Evolutionary conservation across 2,888 invertebrate genomes (phyloP), one percentile per base, ranked within the genome.

Genomic region (Eupeodes latifasciatus): DNA sequence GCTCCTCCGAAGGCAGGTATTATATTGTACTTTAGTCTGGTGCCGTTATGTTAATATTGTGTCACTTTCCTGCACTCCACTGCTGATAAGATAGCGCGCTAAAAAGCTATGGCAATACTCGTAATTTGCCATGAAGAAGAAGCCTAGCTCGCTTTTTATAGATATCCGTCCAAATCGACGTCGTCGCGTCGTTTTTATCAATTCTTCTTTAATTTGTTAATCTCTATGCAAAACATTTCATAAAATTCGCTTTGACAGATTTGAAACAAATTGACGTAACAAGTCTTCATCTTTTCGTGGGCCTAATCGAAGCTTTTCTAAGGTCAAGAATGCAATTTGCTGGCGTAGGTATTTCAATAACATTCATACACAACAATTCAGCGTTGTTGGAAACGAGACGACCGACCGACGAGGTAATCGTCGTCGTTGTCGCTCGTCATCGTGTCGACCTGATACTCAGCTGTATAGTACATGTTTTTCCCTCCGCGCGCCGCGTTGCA

Each of bases 291-390:
- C 59, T 57, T 61, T 81, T 51, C 14, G 34, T 61, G 67, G 57
- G 67, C 19, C 51, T 47, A 64, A 67, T 67, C 74, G 62, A 62
- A 57, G 66, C 55, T 44, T 71, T 71, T 81, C 74, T 57, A 74
- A 88, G 88, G 88, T 88, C 88, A 88, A 81, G 81, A 88, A 77
- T 81, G 57, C 67, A n/a, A 69, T 47, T 67, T 44, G 77, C 51
- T 67, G 69, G 55, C 16, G 79, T 49, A 53, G 16, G 19, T 72
- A 57, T 57, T 57, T 9, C 27, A 34, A 44, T 0, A 55, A 27
- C 27, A 27, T 27, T 27, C 27, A 27, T 27, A 27, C 27, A 27
- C 27, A 27, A 27, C 27, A 27, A 27, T 27, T 27, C 27, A 27
- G 27, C 27, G 27, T 27, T 27, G 27, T 27, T 27, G 27, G 27